A percentile compares a stretch with the other conserved stretches of the same genome.
These are phyloP conservation scores for Allygus modestus DNA, from an alignment of 2,888 invertebrate genomes.

Conservation along the genomic window DNA sequence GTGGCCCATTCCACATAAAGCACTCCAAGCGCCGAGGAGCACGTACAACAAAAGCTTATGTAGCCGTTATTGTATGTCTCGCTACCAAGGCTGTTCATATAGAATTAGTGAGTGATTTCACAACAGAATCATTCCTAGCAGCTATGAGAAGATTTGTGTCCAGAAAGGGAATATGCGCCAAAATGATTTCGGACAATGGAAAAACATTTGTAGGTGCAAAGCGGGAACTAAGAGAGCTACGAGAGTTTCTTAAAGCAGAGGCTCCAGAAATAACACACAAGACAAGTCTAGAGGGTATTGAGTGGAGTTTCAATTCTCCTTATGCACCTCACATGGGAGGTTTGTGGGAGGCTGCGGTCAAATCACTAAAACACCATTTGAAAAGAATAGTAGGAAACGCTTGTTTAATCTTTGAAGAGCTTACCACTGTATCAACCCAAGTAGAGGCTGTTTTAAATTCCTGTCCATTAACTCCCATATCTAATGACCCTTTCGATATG, in stretches of 20 bases:
- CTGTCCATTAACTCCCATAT: slow-evolving; percentile 67
- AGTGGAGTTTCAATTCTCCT: slow-evolving; percentile 68
- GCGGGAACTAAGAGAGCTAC: slow-evolving; percentile 52
- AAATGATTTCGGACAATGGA: slow-evolving; percentile 72
- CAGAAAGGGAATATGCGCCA: slow-evolving; percentile 69
- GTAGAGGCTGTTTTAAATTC: slow-evolving; percentile 70
- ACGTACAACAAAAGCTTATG: slow-evolving; percentile 68
- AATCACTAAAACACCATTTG: slow-evolving; percentile 63
- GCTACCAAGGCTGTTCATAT: slow-evolving; percentile 71
- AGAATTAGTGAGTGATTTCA: slow-evolving; percentile 71
- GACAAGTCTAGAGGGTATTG: slow-evolving; percentile 55
- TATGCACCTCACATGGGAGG: slow-evolving; percentile 61
- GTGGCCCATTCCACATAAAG: slow-evolving; percentile 69
- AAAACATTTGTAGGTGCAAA: slow-evolving; percentile 72
- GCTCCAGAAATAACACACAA: slow-evolving; percentile 62
- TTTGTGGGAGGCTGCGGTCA: slow-evolving; percentile 63
- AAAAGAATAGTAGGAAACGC: slow-evolving; percentile 44
- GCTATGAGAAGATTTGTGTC: slow-evolving; percentile 71
- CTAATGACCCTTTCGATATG: slow-evolving; percentile 67
- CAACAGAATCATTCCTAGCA: slow-evolving; percentile 71
- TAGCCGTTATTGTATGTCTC: slow-evolving; percentile 71
- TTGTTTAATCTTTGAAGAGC: slow-evolving; percentile 63
- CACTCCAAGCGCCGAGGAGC: slow-evolving; percentile 65
- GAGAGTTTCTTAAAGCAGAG: slow-evolving; percentile 32
- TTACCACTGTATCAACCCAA: slow-evolving; percentile 65